Evolutionary conservation across 2,797 vertebrate genomes (phyloP), one percentile per base, ranked within the genome.

Genomic region (Threskiornis aethiopicus): DNA sequence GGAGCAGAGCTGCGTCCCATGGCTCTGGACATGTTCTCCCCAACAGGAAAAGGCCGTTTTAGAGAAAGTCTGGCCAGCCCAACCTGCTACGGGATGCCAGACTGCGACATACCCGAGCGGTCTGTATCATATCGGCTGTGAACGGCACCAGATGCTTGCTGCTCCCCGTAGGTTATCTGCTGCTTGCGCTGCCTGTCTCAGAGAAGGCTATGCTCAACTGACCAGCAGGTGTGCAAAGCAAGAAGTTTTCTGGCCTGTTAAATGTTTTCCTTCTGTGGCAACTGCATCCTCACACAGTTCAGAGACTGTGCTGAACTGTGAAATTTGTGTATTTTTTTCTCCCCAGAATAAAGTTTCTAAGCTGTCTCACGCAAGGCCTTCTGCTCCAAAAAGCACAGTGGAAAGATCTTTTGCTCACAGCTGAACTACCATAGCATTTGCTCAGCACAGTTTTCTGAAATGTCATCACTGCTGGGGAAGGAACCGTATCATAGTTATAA

Each of bases 301-400:
- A 1, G 9, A 51, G 49, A 13, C 42, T 4, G 21, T 4, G 41
- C 83, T n/a, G 17, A 46, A 4, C 69, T 8, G 1, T 4, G 47
- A 5, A 31, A 1, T 11, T 7, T 5, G 0, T 2, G 18, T 2
- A 13, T 13, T 5, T 9, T 13, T 2, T 2, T 4, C 2, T 10
- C 9, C 16, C 4, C 13, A 5, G 7, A 46, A 58, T 1, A 10
- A 44, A 13, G 24, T 14, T n/a, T 12, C 70, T 69, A 37, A 28
- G 71, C 31, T 18, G 4, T 3, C 54, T 20, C 72, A 8, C 2
- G 8, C 66, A 17, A 58, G 35, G 37, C 4, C 16, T 19, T 8
- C 70, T n/a, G 28, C 62, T 76, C 42, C 2, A 2, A 51, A 51
- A 21, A 41, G 35, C 58, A 22, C 14, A 8, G 17, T 6, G 26